Evolutionary conservation across 2,113 vertebrate genomes (phyloP), one percentile per base, ranked within the genome.

Genomic region (Leptodactylus fuscus): DNA sequence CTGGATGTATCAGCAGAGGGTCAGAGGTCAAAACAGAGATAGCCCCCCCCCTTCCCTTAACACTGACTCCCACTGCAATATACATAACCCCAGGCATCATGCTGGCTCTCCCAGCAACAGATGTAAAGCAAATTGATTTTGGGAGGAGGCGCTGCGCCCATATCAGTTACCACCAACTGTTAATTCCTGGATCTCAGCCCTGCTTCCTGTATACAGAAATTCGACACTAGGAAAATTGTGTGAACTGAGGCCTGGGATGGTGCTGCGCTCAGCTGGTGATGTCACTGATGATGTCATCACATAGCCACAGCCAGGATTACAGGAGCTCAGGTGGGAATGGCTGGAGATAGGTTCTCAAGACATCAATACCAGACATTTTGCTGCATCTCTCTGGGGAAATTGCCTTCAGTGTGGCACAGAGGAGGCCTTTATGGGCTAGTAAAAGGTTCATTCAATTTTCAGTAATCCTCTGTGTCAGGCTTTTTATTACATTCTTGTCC

Each of bases 121-220:
- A 80, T 80, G 77, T 60, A 80, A 41, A 27, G 55, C 53, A 80
- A 80, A 80, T 80, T 62, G 77, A 80, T 80, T 58, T 80, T 13
- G 77, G 76, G 76, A 41, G 77, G 77, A 62, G 77, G 53, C 22
- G 6, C 34, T 27, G 53, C 36, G 32, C 77, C 34, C 53, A n/a
- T 80, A 80, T 80, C 77, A 38, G 49, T 80, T 80, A 80, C 77
- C 55, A 44, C 77, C 77, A 80, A 80, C 77, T 80, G 77, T 60
- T 80, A 80, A 80, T 80, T 62, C 77, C 53, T 80, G 77, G 77
- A 80, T 46, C 53, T 36, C 51, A 1, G 22, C 34, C 76, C 34
- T 24, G 32, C 32, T 80, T 60, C 53, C 77, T 60, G 77, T 60
- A 80, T 16, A 29, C 1, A 24, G 77, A 41, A 62, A 80, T 41